A percentile compares a stretch with the other conserved stretches of the same genome.
Evolutionary conservation across 2,113 vertebrate genomes (phyloP).

Genomic region (Tricholaema leucomelas): DNA sequence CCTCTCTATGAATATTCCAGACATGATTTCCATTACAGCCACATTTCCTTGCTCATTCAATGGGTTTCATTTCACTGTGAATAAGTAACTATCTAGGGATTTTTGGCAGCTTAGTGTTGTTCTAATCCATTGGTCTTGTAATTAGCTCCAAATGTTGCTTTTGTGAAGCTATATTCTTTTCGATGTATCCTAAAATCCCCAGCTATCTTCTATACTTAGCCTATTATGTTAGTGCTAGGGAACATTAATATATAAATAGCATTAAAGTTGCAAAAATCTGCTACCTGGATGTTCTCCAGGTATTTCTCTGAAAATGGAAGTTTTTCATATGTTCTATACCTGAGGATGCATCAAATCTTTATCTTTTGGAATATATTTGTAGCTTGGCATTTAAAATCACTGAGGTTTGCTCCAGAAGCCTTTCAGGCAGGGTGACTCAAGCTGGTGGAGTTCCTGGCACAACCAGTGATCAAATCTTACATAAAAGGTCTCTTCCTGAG

Average conservation of each 20-base stretch:
- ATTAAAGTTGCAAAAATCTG: conserved; percentile 2
- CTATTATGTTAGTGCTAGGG: neutral
- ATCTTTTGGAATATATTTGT: neutral
- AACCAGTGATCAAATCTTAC: neutral
- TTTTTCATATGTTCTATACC: neutral
- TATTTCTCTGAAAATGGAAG: neutral
- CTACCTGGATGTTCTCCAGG: neutral
- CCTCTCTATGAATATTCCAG: conserved; percentile 22
- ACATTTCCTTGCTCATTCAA: neutral
- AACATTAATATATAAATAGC: conserved; percentile 5
- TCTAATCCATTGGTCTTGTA: conserved; percentile 58
- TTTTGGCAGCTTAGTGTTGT: conserved; percentile 62
- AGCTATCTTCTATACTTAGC: conserved; percentile 24
- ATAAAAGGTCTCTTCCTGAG: neutral
- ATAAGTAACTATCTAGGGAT: conserved; percentile 54
- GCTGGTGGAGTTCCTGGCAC: neutral
- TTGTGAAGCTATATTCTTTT: conserved; percentile 53
- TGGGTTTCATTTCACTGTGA: conserved; percentile 3
- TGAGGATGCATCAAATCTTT: neutral
- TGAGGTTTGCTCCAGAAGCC: neutral
- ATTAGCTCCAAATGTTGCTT: conserved; percentile 70
- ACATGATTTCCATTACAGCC: conserved; percentile 21
- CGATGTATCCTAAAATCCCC: conserved; percentile 19
- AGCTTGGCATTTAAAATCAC: neutral
- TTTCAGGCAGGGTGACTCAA: neutral